Conservation (phyloP, 2,113 vertebrate genomes). For the Cettia cetti region DNA sequence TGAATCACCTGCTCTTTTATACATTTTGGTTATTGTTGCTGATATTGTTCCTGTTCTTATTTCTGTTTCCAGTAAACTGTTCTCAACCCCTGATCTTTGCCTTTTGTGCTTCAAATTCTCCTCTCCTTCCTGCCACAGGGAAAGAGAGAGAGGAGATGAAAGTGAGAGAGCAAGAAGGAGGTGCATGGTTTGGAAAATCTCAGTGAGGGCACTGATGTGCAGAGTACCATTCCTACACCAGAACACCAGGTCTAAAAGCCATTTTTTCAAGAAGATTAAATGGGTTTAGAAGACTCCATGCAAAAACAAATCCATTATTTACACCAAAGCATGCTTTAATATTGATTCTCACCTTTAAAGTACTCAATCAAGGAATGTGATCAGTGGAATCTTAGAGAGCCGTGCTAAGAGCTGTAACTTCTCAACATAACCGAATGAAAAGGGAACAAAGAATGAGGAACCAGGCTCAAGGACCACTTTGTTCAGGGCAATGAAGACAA, state of each 20-base stretch:
- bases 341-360: background rate
- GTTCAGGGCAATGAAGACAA: background rate
- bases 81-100: background rate
- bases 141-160: background rate
- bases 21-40: background rate
- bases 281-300: background rate
- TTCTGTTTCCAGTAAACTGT: background rate
- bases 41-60: background rate
- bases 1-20: background rate
- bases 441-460: background rate
- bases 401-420: background rate
- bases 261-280: background rate
- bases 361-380: background rate
- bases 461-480: background rate
- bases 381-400: background rate
- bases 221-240: background rate
- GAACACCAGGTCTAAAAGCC: background rate
- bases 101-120: background rate
- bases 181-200: background rate
- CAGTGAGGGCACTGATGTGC: background rate
- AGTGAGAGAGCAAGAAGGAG: rapidly evolving
- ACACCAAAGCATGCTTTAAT: background rate
- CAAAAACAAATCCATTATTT: background rate
- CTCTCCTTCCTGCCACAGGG: background rate
- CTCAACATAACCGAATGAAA: background rate